Conservation (phyloP, 2,797 vertebrate species). For the Falco naumanni region DNA sequence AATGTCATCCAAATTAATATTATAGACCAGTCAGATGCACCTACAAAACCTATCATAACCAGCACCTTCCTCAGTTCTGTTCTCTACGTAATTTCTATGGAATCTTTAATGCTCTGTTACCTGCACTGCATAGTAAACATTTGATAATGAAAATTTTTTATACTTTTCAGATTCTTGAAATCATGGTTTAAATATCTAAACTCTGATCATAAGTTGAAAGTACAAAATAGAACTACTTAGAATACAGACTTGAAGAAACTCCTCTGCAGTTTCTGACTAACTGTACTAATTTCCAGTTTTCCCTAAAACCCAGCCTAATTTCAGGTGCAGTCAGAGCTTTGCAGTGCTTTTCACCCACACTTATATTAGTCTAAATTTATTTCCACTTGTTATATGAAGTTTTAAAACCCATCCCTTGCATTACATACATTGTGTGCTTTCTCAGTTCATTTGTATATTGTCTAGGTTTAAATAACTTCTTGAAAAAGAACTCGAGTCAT, state of each 20-base stretch:
- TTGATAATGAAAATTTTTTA: neutral
- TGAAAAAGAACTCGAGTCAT: neutral
- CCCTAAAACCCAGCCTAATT: neutral
- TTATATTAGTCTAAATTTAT: neutral
- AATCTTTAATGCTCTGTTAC: neutral
- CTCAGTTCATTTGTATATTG: neutral
- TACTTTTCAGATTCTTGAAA: neutral
- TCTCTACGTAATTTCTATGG: neutral
- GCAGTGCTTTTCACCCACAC: neutral
- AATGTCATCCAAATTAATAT: neutral
- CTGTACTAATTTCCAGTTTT: neutral
- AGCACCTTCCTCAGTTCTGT: neutral
- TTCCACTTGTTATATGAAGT: neutral
- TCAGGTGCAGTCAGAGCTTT: neutral
- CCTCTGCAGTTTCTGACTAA: neutral
- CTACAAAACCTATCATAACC: neutral
- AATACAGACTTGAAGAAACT: neutral
- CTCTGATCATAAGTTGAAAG: neutral
- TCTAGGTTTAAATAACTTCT: neutral
- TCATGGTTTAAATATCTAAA: neutral
- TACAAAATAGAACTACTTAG: neutral
- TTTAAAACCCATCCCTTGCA: neutral
- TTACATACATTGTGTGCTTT: neutral
- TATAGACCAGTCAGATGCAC: neutral
- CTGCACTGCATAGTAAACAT: neutral